A percentile compares a stretch with the other conserved stretches of the same genome.
Conservation (phyloP, 2,113 vertebrate species). For the Potamarius usumacintae region DNA sequence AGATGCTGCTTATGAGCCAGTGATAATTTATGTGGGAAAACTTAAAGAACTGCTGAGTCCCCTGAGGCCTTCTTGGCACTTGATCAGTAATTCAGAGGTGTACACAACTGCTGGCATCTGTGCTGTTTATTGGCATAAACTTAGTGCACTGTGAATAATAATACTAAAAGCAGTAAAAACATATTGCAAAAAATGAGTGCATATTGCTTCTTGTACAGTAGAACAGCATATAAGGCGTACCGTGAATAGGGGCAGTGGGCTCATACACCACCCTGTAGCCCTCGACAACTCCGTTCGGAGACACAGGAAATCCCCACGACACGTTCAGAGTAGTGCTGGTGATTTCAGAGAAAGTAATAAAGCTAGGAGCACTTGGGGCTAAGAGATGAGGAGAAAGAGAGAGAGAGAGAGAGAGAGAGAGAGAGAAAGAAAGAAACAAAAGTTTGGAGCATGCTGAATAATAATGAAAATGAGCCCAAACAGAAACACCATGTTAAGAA, state of each 20-base stretch:
- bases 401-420: not conserved
- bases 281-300: constrained; percentile 88
- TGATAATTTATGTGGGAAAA: constrained; percentile 10
- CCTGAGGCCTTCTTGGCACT: constrained; percentile 14
- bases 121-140: not conserved
- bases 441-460: constrained; percentile 17
- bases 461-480: constrained; percentile 26
- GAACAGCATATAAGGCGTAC: constrained; percentile 61
- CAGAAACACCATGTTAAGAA: constrained; percentile 31
- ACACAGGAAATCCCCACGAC: constrained; percentile 85
- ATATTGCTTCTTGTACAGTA: not conserved
- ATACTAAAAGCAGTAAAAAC: not conserved
- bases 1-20: not conserved
- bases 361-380: constrained; percentile 88
- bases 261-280: constrained; percentile 92
- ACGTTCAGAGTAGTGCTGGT: constrained; percentile 87
- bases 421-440: not conserved
- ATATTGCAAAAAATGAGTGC: not conserved
- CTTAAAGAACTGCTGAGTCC: constrained; percentile 1
- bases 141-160: not conserved
- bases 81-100: constrained; percentile 27
- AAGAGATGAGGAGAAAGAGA: constrained; percentile 45
- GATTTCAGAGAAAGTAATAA: constrained; percentile 88
- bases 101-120: not conserved
- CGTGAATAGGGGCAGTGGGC: constrained; percentile 85